phyloP scores from a whole-genome alignment of 1,140 invertebrate species.

The Octopus bimaculoides region DNA sequence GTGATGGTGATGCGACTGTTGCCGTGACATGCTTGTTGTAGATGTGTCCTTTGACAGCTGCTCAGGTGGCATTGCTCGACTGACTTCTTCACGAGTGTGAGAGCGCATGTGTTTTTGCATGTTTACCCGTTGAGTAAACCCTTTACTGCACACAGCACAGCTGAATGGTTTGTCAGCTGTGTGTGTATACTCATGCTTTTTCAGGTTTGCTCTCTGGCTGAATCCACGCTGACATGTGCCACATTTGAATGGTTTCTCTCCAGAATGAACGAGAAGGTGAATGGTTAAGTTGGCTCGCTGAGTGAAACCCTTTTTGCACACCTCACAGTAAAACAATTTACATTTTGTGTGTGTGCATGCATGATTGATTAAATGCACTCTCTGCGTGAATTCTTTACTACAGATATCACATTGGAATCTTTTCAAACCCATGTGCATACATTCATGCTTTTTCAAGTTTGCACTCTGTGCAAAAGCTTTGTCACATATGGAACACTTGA shows the following conservation, averaged over 20 bases:
- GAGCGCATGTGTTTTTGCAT: constrained; percentile 68
- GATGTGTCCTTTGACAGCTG: no score
- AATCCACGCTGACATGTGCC: constrained; percentile 56
- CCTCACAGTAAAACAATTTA: background rate
- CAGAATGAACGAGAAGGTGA: constrained; percentile 55
- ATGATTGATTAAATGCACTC: background rate
- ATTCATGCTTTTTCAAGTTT: background rate
- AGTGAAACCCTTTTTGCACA: constrained; percentile 49
- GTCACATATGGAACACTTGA: constrained; percentile 41
- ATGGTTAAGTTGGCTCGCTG: constrained; percentile 51
- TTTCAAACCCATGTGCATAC: background rate
- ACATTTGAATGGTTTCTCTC: constrained; percentile 52
- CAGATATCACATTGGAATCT: constrained; percentile 75
- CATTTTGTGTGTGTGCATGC: background rate
- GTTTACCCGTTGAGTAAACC: constrained; percentile 89
- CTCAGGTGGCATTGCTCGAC: background rate
- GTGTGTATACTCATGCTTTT: constrained; percentile 40
- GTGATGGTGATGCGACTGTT: no score
- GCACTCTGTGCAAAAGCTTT: constrained; percentile 12
- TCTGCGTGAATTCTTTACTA: constrained; percentile 65
- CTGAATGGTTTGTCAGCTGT: constrained; percentile 19
- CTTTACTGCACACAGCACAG: constrained; percentile 76
- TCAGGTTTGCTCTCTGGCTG: constrained; percentile 51
- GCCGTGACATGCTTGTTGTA: no score
- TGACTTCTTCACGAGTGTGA: background rate